Percentiles rank a stretch among this genome's conserved stretches.
phyloP scores from a whole-genome alignment of 37 sponge, comb jelly and placozoan species.

The Theonella swinhoei region DNA sequence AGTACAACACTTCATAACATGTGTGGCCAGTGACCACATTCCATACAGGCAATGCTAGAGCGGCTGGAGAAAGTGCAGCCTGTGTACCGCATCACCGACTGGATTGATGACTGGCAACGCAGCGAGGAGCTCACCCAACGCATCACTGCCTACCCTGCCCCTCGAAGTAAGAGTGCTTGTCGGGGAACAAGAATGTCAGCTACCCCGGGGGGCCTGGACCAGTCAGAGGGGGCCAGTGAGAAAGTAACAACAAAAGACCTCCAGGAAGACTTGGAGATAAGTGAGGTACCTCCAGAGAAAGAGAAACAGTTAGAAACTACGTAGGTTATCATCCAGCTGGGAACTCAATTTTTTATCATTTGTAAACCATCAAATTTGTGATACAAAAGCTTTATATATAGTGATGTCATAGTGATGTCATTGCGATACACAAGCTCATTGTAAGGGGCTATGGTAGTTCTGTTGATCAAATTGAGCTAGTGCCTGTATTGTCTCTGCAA shows the following conservation, averaged over 20 bases:
- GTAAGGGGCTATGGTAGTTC: not conserved
- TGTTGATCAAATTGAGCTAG: slow-evolving; percentile 32
- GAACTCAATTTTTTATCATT: no score
- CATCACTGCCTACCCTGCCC: slow-evolving; percentile 67
- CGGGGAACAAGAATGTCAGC: no score
- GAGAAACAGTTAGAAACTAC: not conserved
- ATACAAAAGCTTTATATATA: no score
- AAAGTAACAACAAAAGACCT: no score
- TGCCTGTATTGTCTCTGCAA: slow-evolving; percentile 51
- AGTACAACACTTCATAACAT: no score
- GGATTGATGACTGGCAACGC: slow-evolving; percentile 64
- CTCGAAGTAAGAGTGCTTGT: not conserved
- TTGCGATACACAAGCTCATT: not conserved
- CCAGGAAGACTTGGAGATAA: no score
- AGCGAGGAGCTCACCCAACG: slow-evolving; percentile 47
- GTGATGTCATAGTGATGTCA: not conserved
- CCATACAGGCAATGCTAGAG: slow-evolving; percentile 36
- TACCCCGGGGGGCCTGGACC: no score
- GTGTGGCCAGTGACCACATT: not conserved
- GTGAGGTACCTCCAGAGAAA: not conserved
- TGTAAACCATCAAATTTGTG: no score
- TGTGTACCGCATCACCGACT: slow-evolving; percentile 57
- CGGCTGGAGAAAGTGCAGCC: slow-evolving; percentile 70
- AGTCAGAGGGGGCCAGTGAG: no score
- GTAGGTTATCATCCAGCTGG: no score